Percentiles rank a stretch among this genome's conserved stretches.
Evolutionary conservation across 1,140 invertebrate genomes (phyloP).

Genomic region (Aphidius gifuensis): DNA sequence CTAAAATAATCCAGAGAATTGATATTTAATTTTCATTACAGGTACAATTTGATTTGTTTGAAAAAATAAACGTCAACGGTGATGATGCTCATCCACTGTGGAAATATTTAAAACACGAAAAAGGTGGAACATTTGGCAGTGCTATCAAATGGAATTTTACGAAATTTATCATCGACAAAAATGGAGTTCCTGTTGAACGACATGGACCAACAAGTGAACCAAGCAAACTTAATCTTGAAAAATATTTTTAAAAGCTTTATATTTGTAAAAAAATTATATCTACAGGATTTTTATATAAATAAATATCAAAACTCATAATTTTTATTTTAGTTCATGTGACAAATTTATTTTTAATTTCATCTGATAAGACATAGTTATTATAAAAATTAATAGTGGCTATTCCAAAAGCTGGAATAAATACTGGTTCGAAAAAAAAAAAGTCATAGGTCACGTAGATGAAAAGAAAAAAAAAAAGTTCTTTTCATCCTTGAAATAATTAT

Average conservation of each 20-base stretch:
- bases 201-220: constrained; percentile 81
- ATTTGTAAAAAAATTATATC: no score
- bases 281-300: no score
- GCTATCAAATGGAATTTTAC: constrained; percentile 98
- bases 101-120: constrained; percentile 83
- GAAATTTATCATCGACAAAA: constrained; percentile 89
- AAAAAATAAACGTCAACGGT: constrained; percentile 87
- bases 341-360: no score
- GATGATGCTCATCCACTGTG: constrained; percentile 80
- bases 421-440: no score
- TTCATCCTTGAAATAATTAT: no score
- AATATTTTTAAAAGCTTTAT: constrained; percentile 60
- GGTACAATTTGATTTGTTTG: constrained; percentile 59
- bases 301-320: no score
- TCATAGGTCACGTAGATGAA: no score
- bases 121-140: constrained; percentile 70
- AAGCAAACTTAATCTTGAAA: constrained; percentile 65
- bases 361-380: no score
- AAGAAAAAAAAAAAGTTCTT: no score
- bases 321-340: no score
- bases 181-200: constrained; percentile 84
- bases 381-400: no score
- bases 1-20: neutral
- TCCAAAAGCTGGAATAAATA: no score
- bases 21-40: constrained; percentile 23